phyloP scores from a whole-genome alignment of 1,140 invertebrate genomes.

The Dreissena rostriformis region DNA sequence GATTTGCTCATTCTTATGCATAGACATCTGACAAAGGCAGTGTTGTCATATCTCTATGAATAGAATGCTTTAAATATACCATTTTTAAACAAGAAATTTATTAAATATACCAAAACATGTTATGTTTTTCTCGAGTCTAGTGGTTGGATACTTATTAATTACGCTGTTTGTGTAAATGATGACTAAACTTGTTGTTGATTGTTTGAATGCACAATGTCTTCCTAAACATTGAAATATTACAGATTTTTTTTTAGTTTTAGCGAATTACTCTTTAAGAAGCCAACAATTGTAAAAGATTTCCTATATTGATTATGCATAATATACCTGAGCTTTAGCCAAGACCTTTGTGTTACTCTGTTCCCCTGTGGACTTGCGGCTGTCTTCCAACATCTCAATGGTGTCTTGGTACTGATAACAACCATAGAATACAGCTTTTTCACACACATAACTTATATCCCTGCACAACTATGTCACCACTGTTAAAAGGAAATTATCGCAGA shows the following conservation, averaged over 20 bases:
- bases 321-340: slow-evolving; percentile 70
- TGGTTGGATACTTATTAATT: no score
- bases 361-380: slow-evolving; percentile 55
- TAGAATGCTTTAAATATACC: neutral
- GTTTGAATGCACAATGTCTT: neutral
- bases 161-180: no score
- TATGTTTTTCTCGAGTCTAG: no score
- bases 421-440: neutral
- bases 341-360: slow-evolving; percentile 69
- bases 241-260: neutral
- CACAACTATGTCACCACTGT: no score
- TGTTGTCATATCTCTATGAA: neutral
- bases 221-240: neutral
- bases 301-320: neutral
- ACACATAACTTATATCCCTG: no score
- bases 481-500: no score
- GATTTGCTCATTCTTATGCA: no score
- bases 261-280: neutral
- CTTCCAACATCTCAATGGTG: slow-evolving; percentile 70
- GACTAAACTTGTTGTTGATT: no score
- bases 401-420: slow-evolving; percentile 50
- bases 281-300: neutral
- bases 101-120: neutral
- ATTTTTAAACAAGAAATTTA: neutral
- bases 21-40: neutral